These are phyloP conservation scores for Acomys russatus DNA, from an alignment of 2,797 vertebrate genomes.

Conservation along the genomic window DNA sequence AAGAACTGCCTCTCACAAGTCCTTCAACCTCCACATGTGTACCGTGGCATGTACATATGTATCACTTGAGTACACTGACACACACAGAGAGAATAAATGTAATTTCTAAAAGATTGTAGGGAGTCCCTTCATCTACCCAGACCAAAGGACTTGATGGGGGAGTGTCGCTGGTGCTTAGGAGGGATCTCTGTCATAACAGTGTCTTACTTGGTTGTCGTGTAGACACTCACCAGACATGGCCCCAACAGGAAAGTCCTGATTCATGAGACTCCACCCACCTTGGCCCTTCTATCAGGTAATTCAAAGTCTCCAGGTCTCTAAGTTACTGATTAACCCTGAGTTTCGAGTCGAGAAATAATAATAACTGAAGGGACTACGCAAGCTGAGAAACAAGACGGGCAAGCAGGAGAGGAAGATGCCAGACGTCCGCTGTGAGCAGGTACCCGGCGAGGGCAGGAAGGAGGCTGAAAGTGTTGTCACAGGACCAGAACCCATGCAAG, in stretches of 20 bases:
- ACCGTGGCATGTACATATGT: neutral
- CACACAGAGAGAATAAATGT: neutral
- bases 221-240: neutral
- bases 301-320: slow-evolving; percentile 82
- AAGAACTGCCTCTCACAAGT: neutral
- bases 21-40: neutral
- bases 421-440: slow-evolving; percentile 58
- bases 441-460: slow-evolving; percentile 14
- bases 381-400: slow-evolving; percentile 23
- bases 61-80: neutral
- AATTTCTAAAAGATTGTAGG: neutral
- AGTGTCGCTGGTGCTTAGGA: neutral
- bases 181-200: neutral
- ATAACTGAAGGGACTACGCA: neutral
- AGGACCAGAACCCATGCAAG: neutral
- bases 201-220: neutral
- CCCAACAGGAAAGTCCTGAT: slow-evolving; percentile 63
- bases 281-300: slow-evolving; percentile 73
- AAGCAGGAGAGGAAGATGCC: neutral
- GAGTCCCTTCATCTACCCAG: neutral
- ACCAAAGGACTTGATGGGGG: neutral
- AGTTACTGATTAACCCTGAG: slow-evolving; percentile 88
- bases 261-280: slow-evolving; percentile 57
- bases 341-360: slow-evolving; percentile 78
- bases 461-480: slow-evolving; percentile 61